Evolutionary conservation across 2,888 invertebrate species (phyloP).

Genomic region (Microctonus hyperodae): DNA sequence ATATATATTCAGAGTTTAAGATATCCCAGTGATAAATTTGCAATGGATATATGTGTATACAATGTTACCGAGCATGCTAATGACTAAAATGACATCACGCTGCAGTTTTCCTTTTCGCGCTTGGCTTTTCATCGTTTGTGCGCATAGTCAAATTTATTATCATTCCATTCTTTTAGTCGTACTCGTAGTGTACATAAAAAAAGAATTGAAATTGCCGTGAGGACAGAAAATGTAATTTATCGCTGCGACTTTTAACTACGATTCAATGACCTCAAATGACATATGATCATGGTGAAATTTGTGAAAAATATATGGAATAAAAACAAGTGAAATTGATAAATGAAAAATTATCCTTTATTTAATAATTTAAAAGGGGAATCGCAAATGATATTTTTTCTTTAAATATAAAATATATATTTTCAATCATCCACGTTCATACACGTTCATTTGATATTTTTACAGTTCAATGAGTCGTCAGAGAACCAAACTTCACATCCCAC

Average conservation of each 20-base stretch:
- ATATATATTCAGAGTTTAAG: neutral
- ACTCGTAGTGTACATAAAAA: slow-evolving; percentile 7
- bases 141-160: slow-evolving; percentile 19
- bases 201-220: neutral
- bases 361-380: no score
- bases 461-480: slow-evolving; percentile 25
- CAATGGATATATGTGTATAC: no score
- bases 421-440: neutral
- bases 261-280: slow-evolving; percentile 8
- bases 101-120: slow-evolving; percentile 6
- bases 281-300: neutral
- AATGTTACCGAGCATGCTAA: slow-evolving; percentile 3
- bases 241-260: neutral
- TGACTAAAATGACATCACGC: slow-evolving; percentile 13
- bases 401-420: neutral
- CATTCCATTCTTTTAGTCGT: neutral
- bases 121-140: slow-evolving; percentile 19
- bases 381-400: no score
- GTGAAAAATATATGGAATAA: neutral
- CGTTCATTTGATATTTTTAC: neutral
- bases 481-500: slow-evolving; percentile 34
- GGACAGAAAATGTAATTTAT: slow-evolving; percentile 5
- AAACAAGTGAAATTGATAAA: neutral
- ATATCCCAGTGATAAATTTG: slow-evolving; percentile 15
- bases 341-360: no score